Evolutionary conservation across 2,113 vertebrate species (phyloP).

Genomic region (Muntiacus reevesi): DNA sequence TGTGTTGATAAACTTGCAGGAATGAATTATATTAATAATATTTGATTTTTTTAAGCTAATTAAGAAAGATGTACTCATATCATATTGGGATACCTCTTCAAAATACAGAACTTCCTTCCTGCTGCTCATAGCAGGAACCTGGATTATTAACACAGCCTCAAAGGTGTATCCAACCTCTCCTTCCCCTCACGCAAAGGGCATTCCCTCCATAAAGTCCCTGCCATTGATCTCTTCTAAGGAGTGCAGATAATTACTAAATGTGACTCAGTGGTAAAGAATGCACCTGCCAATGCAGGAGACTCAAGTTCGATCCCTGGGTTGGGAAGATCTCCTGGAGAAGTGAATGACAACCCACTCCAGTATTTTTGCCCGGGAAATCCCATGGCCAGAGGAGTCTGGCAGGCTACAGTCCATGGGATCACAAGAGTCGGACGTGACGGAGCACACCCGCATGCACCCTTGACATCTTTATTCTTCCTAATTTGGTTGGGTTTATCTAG

Average conservation of each 20-base stretch:
- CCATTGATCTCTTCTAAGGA: not conserved
- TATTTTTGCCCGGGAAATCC: not conserved
- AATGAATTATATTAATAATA: not conserved
- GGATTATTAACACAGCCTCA: not conserved
- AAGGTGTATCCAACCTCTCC: not conserved
- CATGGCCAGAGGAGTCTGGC: not conserved
- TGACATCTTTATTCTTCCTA: not conserved
- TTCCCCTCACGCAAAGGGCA: not conserved
- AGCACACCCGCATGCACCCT: fast-evolving
- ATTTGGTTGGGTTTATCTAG: not conserved
- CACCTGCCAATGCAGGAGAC: not conserved
- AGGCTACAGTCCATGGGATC: not conserved
- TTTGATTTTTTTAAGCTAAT: not conserved
- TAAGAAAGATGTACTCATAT: not conserved
- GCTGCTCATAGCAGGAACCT: conserved; percentile 17
- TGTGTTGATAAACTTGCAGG: not conserved
- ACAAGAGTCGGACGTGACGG: not conserved
- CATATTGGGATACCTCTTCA: not conserved
- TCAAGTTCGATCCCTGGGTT: not conserved
- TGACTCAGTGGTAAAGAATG: not conserved
- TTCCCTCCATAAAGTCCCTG: not conserved
- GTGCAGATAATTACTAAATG: not conserved
- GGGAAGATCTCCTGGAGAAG: not conserved
- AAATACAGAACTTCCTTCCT: not conserved
- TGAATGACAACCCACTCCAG: not conserved